Conservation (phyloP, 1,140 invertebrate genomes). For the Andricus grossulariae region DNA sequence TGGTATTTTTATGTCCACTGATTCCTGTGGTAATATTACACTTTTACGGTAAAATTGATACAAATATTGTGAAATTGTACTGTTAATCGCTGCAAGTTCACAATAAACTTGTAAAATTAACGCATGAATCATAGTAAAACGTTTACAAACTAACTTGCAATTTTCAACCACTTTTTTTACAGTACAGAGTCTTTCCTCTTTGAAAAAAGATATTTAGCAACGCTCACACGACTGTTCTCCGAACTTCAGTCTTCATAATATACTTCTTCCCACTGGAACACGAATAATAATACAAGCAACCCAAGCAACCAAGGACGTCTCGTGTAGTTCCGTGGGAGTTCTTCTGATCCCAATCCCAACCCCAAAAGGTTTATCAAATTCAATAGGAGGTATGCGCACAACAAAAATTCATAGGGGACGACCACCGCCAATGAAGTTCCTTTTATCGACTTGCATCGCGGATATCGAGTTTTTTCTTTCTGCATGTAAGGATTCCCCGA, state of each 20-base stretch:
- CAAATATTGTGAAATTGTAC: too few relatives aligned
- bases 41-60: too few relatives aligned
- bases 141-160: too few relatives aligned
- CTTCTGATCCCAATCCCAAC: background rate
- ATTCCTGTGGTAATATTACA: too few relatives aligned
- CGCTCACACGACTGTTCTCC: background rate
- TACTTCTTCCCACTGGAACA: background rate
- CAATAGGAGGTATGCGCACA: slow-evolving; percentile 15
- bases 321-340: slow-evolving; percentile 18
- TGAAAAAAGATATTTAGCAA: background rate
- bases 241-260: background rate
- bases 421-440: slow-evolving; percentile 15
- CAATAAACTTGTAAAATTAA: too few relatives aligned
- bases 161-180: too few relatives aligned
- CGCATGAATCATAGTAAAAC: too few relatives aligned
- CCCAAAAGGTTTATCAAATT: slow-evolving; percentile 22
- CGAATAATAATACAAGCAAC: slow-evolving; percentile 16
- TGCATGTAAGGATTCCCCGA: slow-evolving; percentile 15
- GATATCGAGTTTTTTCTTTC: slow-evolving; percentile 29
- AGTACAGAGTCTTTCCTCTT: too few relatives aligned
- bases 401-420: slow-evolving; percentile 12
- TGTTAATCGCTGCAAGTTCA: too few relatives aligned
- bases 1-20: too few relatives aligned
- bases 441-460: slow-evolving; percentile 23
- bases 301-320: background rate